Base-by-base conservation (phyloP, 2,888 invertebrate species). In the Acanthosepion pharaonis region DNA sequence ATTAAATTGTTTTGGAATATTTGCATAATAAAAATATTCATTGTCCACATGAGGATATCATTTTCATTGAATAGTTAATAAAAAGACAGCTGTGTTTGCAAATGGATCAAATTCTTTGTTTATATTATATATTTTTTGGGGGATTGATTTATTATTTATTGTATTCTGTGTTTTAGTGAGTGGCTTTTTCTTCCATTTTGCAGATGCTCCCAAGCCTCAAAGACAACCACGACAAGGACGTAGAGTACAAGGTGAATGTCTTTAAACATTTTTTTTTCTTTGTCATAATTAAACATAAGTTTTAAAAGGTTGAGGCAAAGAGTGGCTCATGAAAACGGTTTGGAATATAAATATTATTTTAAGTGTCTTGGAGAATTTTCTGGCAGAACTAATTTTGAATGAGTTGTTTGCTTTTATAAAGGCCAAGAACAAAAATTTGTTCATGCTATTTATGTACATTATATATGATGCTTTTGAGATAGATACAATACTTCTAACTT, bases 161-260 rank as follows among this genome's bases (percentile, higher is more conserved):
- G 23, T 64, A 25, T 64, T 64, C 1, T 23, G 3, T 64, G 23
- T 64, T 64, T 25, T 23, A 28, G 11, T 28, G 28, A 78, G 1
- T 28, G n/a, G 9, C 28, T 78, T 92, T 92, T 48, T 48, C 49
- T 94, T 33, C 33, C 93, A 51, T 94, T 93, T 96, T 96, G 48
- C 96, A 97, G 97, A 97, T 95, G 96, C 96, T 18, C 97, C 97
- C 9, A 97, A 97, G 95, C 97, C 97, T 91, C 97, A 97, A 95
- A 95, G 97, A 95, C 96, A 96, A 95, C 97, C 96, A 55, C 95
- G 97, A 49, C 95, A 95, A 91, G 96, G 96, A 55, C 94, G 96
- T 93, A 95, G 96, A 95, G 95, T 96, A 95, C 97, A 97, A 97
- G 97, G 97, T 97, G 96, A 95, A 91, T 94, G 55, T 42, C 64